A percentile compares a stretch with the other conserved stretches of the same genome.
phyloP scores from a whole-genome alignment of 2,888 invertebrate genomes.

The Drosophila parthenogenetica region DNA sequence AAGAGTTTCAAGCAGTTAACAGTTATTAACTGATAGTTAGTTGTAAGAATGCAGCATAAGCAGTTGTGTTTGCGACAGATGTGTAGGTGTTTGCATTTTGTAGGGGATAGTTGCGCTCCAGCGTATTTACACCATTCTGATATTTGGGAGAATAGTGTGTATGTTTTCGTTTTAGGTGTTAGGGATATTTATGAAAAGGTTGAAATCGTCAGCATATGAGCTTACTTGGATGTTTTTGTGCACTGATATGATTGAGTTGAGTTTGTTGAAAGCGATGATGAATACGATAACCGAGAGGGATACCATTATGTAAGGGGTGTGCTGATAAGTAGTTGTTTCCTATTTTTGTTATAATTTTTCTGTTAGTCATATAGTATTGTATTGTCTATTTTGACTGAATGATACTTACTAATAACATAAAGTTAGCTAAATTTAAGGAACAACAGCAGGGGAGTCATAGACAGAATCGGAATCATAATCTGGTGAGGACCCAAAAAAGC shows the following conservation, averaged over 20 bases:
- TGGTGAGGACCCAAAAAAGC: slow-evolving; percentile 29
- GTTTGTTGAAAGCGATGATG: not conserved
- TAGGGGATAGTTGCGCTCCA: not conserved
- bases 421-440: slow-evolving; percentile 14
- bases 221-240: slow-evolving; percentile 2
- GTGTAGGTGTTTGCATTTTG: slow-evolving; percentile 3
- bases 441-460: not conserved
- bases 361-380: too few species aligned
- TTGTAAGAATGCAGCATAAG: not conserved
- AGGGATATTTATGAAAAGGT: not conserved
- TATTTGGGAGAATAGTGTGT: not conserved
- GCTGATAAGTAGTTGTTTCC: not conserved
- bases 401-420: slow-evolving; percentile 14
- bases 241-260: not conserved
- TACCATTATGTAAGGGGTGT: too few species aligned
- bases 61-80: slow-evolving; percentile 6
- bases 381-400: slow-evolving; percentile 18
- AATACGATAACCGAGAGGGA: not conserved
- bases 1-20: not conserved
- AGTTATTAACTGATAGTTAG: not conserved
- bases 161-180: slow-evolving; percentile 2
- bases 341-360: slow-evolving; percentile 1
- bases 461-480: not conserved
- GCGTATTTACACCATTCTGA: slow-evolving; percentile 1
- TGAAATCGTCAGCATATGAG: slow-evolving; percentile 2